Evolutionary conservation across 2,797 vertebrate species (phyloP).

Genomic region (Notolabrus celidotus): DNA sequence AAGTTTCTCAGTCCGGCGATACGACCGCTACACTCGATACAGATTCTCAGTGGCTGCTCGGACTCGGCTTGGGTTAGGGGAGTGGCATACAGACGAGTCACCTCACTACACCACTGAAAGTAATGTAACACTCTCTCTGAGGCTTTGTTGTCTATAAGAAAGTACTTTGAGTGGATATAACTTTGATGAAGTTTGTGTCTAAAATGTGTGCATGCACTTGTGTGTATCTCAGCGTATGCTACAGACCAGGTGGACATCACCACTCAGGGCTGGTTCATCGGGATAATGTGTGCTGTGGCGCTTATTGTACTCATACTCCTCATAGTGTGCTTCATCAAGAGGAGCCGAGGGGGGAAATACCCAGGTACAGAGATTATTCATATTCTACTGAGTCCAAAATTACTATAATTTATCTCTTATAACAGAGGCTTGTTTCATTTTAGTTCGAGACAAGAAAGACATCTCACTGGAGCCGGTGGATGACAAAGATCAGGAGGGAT

Average conservation of each 20-base stretch:
- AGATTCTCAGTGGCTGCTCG: conserved; percentile 91
- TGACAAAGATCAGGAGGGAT: conserved; percentile 94
- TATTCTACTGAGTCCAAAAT: not conserved
- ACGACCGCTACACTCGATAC: conserved; percentile 94
- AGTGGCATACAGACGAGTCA: conserved; percentile 89
- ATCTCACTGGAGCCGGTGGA: conserved; percentile 91
- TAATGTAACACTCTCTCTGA: conserved; percentile 38
- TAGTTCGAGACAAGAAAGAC: conserved; percentile 95
- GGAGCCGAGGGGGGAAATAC: conserved; percentile 97
- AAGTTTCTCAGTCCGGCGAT: conserved; percentile 90
- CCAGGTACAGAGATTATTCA: conserved; percentile 84
- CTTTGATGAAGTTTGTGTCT: not conserved
- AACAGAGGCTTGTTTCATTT: conserved; percentile 39
- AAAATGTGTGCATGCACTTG: not conserved
- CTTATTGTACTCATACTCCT: conserved; percentile 96
- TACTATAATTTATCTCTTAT: not conserved
- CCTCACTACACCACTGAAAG: conserved; percentile 88
- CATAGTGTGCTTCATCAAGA: conserved; percentile 98
- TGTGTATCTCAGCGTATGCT: conserved; percentile 87
- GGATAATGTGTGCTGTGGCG: conserved; percentile 98
- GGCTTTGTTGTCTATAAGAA: not conserved
- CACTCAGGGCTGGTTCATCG: conserved; percentile 99
- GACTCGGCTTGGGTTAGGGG: conserved; percentile 90
- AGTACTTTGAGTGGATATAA: not conserved
- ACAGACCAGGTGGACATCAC: conserved; percentile 96